phyloP scores from a whole-genome alignment of 2,888 invertebrate species.

The Cephalotes varians region DNA sequence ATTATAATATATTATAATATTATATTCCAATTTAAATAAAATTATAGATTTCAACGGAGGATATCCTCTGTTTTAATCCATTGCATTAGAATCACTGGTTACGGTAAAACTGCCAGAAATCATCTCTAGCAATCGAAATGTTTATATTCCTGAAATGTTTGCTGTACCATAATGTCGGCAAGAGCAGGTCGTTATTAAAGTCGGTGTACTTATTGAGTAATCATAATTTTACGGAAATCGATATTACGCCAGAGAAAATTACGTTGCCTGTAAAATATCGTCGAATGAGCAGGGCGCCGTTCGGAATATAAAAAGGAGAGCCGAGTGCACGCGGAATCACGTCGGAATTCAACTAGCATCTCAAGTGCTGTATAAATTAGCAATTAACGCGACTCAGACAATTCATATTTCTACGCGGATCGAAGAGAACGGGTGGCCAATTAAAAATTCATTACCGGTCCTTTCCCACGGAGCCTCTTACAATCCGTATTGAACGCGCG shows the following conservation, averaged over 20 bases:
- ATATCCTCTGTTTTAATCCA: neutral
- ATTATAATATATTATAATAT: too few species aligned
- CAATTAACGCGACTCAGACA: conserved; percentile 50
- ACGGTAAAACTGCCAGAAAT: neutral
- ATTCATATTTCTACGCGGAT: conserved; percentile 43
- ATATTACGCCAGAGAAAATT: conserved; percentile 42
- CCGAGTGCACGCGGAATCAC: neutral
- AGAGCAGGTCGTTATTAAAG: conserved; percentile 17
- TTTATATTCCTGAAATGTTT: conserved; percentile 9
- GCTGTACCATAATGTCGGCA: neutral
- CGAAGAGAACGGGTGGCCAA: conserved; percentile 59
- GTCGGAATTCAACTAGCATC: conserved; percentile 39
- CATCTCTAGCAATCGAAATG: neutral
- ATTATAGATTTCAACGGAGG: conserved; percentile 47
- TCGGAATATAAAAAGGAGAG: neutral
- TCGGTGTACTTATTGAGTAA: conserved; percentile 5
- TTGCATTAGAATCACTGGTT: neutral
- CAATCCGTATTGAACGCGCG: conserved; percentile 24
- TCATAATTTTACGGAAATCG: conserved; percentile 23
- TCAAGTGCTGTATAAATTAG: conserved; percentile 47
- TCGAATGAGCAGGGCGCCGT: conserved; percentile 9
- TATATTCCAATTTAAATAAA: conserved; percentile 68
- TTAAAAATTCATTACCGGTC: conserved; percentile 71
- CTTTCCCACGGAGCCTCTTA: conserved; percentile 39
- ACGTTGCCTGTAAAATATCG: conserved; percentile 9